Evolutionary conservation across 2,888 invertebrate species (phyloP), one percentile per base, ranked within the genome.

Genomic region (Euzophera pinguis): DNA sequence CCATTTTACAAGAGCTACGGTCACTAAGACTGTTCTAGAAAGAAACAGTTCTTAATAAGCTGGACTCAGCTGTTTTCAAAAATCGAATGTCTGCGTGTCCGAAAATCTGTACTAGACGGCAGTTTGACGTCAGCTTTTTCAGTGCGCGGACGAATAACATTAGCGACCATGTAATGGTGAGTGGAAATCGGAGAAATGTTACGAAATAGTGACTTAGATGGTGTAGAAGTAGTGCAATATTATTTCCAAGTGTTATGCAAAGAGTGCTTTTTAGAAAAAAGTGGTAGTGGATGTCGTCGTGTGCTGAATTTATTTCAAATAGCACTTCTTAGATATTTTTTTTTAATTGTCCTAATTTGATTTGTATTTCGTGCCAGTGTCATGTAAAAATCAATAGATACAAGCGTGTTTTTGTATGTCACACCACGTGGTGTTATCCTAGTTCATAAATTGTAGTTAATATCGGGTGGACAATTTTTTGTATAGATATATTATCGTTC

Each of bases 121-220:
- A 88, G 87, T 88, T 64, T 83, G 73, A 82, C 80, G 80, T 80
- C 77, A 79, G 75, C 59, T 67, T 63, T 71, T 58, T 69, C 61
- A 64, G 64, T 66, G 81, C 71, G 79, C 70, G 73, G 80, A 76
- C 82, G 81, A 64, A 65, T 69, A 64, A 57, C 64, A 52, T 58
- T 63, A 62, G 63, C 74, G 67, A 73, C 70, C 76, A 87, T 87
- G 88, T 87, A 77, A 85, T 88, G 87, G 87, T 88, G 86, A 88
- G 88, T 87, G 69, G 27, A 63, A 64, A 59, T 54, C 56, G 57
- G 52, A 47, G 55, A 53, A 60, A 56, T 58, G 45, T 70, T 69
- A 63, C 66, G 69, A 72, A 75, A 72, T 75, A 71, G 72, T 73
- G 73, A 62, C 8, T 62, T 71, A 71, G 67, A 59, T 61, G 58